These are phyloP conservation scores for Odontothrips loti DNA, from an alignment of 2,888 invertebrate genomes.

Conservation along the genomic window DNA sequence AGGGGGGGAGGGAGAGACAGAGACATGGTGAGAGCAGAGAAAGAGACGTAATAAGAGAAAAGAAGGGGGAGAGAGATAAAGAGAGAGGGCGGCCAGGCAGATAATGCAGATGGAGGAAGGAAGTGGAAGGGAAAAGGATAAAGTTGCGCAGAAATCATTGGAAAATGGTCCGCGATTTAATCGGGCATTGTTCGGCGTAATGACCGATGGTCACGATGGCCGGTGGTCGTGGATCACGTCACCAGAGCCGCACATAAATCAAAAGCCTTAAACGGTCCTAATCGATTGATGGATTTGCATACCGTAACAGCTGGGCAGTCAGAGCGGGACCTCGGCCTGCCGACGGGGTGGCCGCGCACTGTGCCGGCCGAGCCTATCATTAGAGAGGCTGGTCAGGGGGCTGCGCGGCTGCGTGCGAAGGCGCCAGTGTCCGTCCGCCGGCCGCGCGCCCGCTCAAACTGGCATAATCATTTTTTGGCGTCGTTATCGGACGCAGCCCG, in stretches of 20 bases:
- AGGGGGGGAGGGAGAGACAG: background rate
- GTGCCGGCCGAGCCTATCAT: background rate
- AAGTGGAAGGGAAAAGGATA: background rate
- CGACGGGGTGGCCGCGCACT: background rate
- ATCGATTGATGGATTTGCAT: slow-evolving; percentile 17
- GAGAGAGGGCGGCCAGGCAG: background rate
- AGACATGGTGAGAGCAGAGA: background rate
- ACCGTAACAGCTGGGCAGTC: background rate
- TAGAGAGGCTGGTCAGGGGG: background rate
- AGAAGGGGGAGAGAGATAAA: background rate
- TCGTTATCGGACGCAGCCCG: too few relatives aligned
- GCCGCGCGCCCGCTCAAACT: background rate
- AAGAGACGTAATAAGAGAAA: background rate
- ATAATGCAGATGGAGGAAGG: background rate
- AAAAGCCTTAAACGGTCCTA: slow-evolving; percentile 9
- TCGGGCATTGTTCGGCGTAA: background rate
- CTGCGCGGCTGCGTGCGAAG: background rate
- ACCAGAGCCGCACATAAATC: background rate
- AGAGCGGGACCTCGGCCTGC: background rate
- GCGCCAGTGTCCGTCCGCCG: background rate
- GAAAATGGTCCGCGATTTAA: background rate
- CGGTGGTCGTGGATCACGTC: background rate
- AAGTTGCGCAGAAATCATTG: background rate
- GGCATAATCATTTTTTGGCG: too few relatives aligned
- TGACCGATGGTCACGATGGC: background rate